phyloP scores from a whole-genome alignment of 1,140 invertebrate genomes.

The Drosophila malerkotliana region DNA sequence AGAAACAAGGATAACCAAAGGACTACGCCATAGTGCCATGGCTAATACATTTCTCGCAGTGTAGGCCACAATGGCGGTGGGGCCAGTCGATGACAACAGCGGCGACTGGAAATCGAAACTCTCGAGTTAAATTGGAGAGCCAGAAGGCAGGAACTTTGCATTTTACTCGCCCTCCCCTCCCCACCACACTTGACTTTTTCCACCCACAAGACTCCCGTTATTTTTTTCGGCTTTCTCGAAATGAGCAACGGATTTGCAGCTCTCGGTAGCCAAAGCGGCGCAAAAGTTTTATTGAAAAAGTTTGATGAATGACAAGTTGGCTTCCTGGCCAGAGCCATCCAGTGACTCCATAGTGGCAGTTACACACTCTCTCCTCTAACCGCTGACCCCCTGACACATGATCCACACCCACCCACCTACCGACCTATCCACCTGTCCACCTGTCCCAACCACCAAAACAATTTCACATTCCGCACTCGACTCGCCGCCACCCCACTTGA shows the following conservation, averaged over 20 bases:
- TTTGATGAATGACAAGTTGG: slow-evolving; percentile 76
- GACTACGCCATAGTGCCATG: no score
- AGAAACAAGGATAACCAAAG: background rate
- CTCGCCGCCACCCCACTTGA: slow-evolving; percentile 9
- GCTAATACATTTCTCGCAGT: background rate
- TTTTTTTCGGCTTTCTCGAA: slow-evolving; percentile 32
- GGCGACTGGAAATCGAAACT: slow-evolving; percentile 33
- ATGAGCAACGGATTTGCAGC: slow-evolving; percentile 61
- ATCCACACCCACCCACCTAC: background rate
- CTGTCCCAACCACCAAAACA: background rate
- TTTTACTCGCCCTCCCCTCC: background rate
- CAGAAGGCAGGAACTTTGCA: slow-evolving; percentile 38
- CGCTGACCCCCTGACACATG: background rate
- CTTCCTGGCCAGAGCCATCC: slow-evolving; percentile 16
- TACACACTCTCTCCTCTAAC: background rate
- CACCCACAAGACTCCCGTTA: background rate
- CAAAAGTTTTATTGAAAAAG: slow-evolving; percentile 80
- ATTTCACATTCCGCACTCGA: background rate
- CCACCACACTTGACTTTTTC: slow-evolving; percentile 8
- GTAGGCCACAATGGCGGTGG: slow-evolving; percentile 33
- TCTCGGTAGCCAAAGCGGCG: slow-evolving; percentile 35
- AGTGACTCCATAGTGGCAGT: background rate
- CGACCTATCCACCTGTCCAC: no score
- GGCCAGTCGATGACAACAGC: slow-evolving; percentile 7
- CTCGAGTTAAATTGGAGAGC: slow-evolving; percentile 34